These are phyloP conservation scores for Cephus nigrinus DNA, from an alignment of 2,888 invertebrate species.

Conservation along the genomic window DNA sequence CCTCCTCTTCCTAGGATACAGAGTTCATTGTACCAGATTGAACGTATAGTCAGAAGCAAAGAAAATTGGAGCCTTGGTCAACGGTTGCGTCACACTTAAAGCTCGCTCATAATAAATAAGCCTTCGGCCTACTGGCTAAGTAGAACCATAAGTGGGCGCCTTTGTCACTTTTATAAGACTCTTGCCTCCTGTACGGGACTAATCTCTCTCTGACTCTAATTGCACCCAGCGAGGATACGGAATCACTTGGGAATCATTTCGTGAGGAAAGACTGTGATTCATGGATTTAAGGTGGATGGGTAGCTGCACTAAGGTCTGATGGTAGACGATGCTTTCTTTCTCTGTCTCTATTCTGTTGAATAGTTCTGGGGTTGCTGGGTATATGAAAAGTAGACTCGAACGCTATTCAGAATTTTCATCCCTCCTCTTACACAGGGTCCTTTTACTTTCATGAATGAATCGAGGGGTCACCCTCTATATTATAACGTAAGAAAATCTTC, in stretches of 20 bases:
- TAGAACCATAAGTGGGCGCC: neutral
- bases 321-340: neutral
- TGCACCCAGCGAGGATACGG: neutral
- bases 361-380: neutral
- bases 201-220: conserved; percentile 4
- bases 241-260: neutral
- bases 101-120: conserved; percentile 5
- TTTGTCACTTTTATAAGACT: conserved; percentile 7
- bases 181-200: conserved; percentile 4
- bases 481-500: neutral
- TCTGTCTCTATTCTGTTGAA: neutral
- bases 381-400: neutral
- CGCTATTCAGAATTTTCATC: neutral
- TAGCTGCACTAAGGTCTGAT: neutral
- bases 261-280: neutral
- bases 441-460: neutral
- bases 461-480: neutral
- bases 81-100: conserved; percentile 1
- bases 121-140: conserved; percentile 2
- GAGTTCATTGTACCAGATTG: conserved; percentile 4
- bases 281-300: neutral
- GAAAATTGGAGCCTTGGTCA: conserved; percentile 10
- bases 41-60: neutral
- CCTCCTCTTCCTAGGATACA: conserved; percentile 3
- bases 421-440: neutral